Evolutionary conservation across 2,113 vertebrate species (phyloP).

Genomic region (Aramus guarauna): DNA sequence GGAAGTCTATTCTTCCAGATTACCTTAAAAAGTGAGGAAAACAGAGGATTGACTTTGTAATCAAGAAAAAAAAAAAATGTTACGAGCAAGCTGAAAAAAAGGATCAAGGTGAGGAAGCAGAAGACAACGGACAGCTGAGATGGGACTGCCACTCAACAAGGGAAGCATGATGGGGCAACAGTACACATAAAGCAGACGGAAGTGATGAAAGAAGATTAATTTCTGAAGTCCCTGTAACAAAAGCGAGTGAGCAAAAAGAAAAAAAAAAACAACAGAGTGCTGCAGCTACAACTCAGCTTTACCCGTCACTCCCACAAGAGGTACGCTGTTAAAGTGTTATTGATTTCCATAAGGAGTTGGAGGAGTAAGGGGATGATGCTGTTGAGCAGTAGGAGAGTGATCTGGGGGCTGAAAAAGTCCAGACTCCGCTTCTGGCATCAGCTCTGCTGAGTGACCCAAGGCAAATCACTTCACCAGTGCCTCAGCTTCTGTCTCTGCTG

Average conservation of each 20-base stretch:
- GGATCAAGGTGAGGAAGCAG: neutral
- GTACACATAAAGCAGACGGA: accelerated
- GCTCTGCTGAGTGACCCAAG: neutral
- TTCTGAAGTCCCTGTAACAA: neutral
- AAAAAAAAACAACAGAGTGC: accelerated
- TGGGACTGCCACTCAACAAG: accelerated
- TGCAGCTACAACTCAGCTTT: neutral
- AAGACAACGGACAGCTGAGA: neutral
- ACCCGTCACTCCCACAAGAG: accelerated
- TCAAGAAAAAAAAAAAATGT: neutral
- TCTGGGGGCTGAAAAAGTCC: neutral
- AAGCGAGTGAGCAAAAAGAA: neutral
- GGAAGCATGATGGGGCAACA: accelerated
- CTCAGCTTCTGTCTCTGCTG: accelerated
- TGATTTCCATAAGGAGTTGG: accelerated
- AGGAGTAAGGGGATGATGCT: accelerated
- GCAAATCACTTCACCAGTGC: neutral
- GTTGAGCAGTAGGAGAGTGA: accelerated
- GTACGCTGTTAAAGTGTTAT: accelerated
- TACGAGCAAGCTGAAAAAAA: neutral
- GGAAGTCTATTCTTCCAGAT: neutral
- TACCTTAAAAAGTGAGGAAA: neutral
- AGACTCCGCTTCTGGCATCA: accelerated
- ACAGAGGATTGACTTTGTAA: accelerated
- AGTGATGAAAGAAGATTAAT: neutral